These are phyloP conservation scores for Somateria mollissima DNA, from an alignment of 2,797 vertebrate species.

Conservation along the genomic window DNA sequence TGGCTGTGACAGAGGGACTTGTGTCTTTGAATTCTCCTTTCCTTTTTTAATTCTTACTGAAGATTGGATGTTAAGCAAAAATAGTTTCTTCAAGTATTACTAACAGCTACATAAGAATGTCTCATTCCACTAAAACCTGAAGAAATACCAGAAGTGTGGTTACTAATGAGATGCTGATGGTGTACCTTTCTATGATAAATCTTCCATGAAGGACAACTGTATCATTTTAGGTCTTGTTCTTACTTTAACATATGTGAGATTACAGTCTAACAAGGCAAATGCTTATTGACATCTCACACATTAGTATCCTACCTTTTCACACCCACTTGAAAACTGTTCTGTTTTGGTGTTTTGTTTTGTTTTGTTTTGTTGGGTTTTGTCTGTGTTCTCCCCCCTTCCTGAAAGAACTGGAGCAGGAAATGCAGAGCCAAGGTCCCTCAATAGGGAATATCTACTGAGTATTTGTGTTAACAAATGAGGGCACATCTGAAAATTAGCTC, in stretches of 20 bases:
- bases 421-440: neutral
- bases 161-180: neutral
- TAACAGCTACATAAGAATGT: neutral
- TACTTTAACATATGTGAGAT: neutral
- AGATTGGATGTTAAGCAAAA: neutral
- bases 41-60: neutral
- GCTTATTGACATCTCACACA: constrained; percentile 2
- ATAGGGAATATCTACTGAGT: neutral
- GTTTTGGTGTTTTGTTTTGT: neutral
- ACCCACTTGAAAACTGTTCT: neutral
- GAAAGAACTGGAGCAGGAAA: neutral
- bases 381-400: no score
- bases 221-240: neutral
- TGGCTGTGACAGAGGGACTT: neutral
- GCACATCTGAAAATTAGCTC: neutral
- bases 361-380: no score
- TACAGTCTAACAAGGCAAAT: constrained; percentile 26
- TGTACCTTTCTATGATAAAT: neutral
- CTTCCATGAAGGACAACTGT: neutral
- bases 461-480: neutral
- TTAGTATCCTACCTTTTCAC: constrained; percentile 11
- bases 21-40: neutral
- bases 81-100: neutral
- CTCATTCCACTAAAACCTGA: neutral
- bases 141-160: neutral